These are phyloP conservation scores for Rhamphomyia laevipes DNA, from an alignment of 2,888 invertebrate genomes.

Conservation along the genomic window DNA sequence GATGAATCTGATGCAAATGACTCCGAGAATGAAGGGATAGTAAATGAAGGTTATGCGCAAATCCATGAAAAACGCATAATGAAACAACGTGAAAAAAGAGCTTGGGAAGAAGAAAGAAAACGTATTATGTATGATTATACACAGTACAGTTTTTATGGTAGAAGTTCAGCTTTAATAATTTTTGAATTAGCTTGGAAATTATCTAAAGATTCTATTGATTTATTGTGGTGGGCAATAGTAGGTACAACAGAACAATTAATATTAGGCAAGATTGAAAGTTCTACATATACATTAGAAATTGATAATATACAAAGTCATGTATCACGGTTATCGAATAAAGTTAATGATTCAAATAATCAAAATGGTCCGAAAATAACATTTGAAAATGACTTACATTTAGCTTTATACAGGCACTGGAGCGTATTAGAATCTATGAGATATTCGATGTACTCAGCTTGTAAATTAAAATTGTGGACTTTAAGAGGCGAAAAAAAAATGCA, in stretches of 20 bases:
- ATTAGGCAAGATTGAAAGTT: slow-evolving; percentile 58
- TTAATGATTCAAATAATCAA: slow-evolving; percentile 38
- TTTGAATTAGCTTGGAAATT: slow-evolving; percentile 82
- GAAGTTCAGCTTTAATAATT: slow-evolving; percentile 54
- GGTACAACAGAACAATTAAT: slow-evolving; percentile 69
- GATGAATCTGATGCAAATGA: slow-evolving; percentile 37
- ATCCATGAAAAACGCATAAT: slow-evolving; percentile 42
- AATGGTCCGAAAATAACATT: slow-evolving; percentile 54
- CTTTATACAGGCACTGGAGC: slow-evolving; percentile 86
- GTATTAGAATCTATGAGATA: slow-evolving; percentile 71
- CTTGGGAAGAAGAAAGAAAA: slow-evolving; percentile 75
- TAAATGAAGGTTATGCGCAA: slow-evolving; percentile 22
- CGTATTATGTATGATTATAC: slow-evolving; percentile 81
- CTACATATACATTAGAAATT: slow-evolving; percentile 51
- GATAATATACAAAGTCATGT: slow-evolving; percentile 61
- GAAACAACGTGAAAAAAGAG: slow-evolving; percentile 50
- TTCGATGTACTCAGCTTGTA: slow-evolving; percentile 66
- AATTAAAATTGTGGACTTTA: slow-evolving; percentile 72
- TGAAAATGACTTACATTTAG: slow-evolving; percentile 67
- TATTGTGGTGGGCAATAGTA: slow-evolving; percentile 79
- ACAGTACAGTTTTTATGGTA: slow-evolving; percentile 79
- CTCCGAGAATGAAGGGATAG: slow-evolving; percentile 19
- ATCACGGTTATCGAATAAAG: slow-evolving; percentile 49
- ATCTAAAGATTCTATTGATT: slow-evolving; percentile 69
- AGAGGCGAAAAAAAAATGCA: slow-evolving; percentile 71